These are phyloP conservation scores for Thumatha senex DNA, from an alignment of 2,888 invertebrate genomes.

Conservation along the genomic window DNA sequence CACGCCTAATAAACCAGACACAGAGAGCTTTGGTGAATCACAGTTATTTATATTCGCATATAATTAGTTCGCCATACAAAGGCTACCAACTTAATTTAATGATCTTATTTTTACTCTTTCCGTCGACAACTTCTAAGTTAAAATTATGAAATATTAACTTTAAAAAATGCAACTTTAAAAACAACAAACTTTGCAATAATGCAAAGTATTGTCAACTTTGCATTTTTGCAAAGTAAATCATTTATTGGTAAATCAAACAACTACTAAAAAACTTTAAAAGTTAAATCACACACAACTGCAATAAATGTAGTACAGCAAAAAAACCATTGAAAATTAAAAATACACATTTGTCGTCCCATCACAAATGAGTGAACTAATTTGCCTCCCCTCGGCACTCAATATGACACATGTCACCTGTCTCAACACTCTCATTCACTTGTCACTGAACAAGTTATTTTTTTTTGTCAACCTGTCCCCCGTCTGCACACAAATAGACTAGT, in stretches of 20 bases:
- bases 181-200: neutral
- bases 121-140: conserved; percentile 51
- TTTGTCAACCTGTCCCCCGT: conserved; percentile 62
- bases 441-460: conserved; percentile 38
- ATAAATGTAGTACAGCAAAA: neutral
- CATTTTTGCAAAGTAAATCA: neutral
- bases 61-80: conserved; percentile 73
- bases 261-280: neutral
- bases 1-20: conserved; percentile 45
- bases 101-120: conserved; percentile 54
- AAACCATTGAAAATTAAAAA: neutral
- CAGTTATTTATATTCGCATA: conserved; percentile 62
- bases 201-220: no score
- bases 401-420: conserved; percentile 33
- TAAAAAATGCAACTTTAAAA: no score
- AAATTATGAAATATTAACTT: neutral
- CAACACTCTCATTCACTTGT: conserved; percentile 37
- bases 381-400: conserved; percentile 8
- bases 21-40: conserved; percentile 71
- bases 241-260: neutral
- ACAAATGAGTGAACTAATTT: conserved; percentile 12
- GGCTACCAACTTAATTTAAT: conserved; percentile 38
- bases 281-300: neutral
- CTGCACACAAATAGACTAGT: conserved; percentile 54
- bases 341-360: conserved; percentile 6